A percentile compares a stretch with the other conserved stretches of the same genome.
These are phyloP conservation scores for Scomberomorus guttatus DNA, from an alignment of 2,797 vertebrate genomes.

Conservation along the genomic window DNA sequence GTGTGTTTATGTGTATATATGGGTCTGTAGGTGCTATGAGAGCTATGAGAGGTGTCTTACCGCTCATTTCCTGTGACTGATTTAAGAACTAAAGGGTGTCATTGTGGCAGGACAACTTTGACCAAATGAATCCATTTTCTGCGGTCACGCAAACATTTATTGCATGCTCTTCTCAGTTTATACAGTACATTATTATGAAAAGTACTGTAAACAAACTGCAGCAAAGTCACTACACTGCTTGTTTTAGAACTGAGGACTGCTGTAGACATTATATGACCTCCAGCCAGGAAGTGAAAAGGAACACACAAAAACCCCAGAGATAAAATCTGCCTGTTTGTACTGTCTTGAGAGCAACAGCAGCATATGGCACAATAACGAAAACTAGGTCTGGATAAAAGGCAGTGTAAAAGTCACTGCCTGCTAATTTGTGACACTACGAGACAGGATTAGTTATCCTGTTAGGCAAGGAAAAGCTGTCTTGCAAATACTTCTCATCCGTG, in stretches of 20 bases:
- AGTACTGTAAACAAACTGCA: conserved; percentile 51
- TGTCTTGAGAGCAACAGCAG: conserved; percentile 24
- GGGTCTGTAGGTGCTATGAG: conserved; percentile 20
- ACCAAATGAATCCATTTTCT: conserved; percentile 66
- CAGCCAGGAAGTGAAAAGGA: conserved; percentile 15
- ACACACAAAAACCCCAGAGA: not conserved
- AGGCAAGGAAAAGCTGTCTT: conserved; percentile 29
- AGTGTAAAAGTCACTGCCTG: conserved; percentile 40
- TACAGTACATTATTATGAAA: conserved; percentile 34
- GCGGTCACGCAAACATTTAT: conserved; percentile 60
- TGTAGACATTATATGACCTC: conserved; percentile 35
- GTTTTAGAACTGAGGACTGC: conserved; percentile 20
- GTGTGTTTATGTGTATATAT: conserved; percentile 31
- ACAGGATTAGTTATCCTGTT: conserved; percentile 26
- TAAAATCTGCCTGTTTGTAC: conserved; percentile 12
- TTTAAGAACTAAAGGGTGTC: conserved; percentile 62
- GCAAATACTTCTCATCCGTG: conserved; percentile 17
- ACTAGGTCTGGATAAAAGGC: conserved; percentile 29
- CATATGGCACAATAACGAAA: conserved; percentile 28
- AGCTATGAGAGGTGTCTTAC: conserved; percentile 43
- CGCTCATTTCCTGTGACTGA: conserved; percentile 61
- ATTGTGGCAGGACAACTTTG: conserved; percentile 61
- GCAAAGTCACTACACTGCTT: conserved; percentile 24
- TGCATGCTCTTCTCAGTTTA: conserved; percentile 52
- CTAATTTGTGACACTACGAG: conserved; percentile 49